A percentile compares a stretch with the other conserved stretches of the same genome.
Evolutionary conservation across 2,888 invertebrate species (phyloP).

Genomic region (Dermolepida albohirtum): DNA sequence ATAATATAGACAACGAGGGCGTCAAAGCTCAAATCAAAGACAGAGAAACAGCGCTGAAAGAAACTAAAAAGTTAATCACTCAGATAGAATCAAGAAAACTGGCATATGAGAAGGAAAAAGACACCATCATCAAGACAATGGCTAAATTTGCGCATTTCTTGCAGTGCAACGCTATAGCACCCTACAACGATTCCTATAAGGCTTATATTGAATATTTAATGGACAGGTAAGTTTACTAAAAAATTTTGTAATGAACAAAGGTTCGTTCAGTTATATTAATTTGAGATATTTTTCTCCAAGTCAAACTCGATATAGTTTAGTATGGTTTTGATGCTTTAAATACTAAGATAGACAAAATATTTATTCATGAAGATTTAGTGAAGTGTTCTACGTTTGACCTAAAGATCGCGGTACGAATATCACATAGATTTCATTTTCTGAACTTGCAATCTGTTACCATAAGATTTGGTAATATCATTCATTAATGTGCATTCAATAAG

Average conservation of each 20-base stretch:
- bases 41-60: slow-evolving; percentile 27
- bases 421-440: no score
- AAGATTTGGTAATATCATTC: no score
- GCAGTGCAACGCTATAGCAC: slow-evolving; percentile 57
- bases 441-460: no score
- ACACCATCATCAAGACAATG: slow-evolving; percentile 52
- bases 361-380: no score
- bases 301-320: no score
- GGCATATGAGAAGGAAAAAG: slow-evolving; percentile 53
- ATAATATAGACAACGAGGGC: slow-evolving; percentile 43
- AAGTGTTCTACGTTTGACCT: no score
- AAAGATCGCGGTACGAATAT: no score
- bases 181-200: slow-evolving; percentile 59
- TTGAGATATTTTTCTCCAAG: no score
- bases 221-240: slow-evolving; percentile 50
- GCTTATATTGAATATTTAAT: slow-evolving; percentile 58
- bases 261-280: no score
- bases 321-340: no score
- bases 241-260: neutral
- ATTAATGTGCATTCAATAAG: no score
- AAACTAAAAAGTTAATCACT: slow-evolving; percentile 2
- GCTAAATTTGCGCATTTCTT: slow-evolving; percentile 60
- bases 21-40: slow-evolving; percentile 50
- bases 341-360: no score
- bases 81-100: slow-evolving; percentile 8